Evolutionary conservation across 2,888 invertebrate genomes (phyloP).

Genomic region (Prosopocoilus inquinatus): DNA sequence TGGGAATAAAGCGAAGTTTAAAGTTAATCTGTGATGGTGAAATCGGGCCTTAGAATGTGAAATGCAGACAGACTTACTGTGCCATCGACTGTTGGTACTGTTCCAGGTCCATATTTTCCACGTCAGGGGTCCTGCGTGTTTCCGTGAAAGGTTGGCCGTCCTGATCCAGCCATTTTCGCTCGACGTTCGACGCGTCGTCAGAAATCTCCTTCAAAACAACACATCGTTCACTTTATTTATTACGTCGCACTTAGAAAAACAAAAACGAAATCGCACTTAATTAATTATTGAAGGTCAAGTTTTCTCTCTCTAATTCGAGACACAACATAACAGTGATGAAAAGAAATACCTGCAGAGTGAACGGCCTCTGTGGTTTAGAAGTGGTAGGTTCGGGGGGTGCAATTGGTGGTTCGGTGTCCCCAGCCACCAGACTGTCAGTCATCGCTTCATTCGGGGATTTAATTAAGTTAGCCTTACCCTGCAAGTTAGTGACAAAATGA

Average conservation of each 20-base stretch:
- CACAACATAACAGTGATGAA: neutral
- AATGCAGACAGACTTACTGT: constrained; percentile 65
- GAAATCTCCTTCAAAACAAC: constrained; percentile 55
- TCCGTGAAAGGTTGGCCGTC: constrained; percentile 59
- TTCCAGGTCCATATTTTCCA: constrained; percentile 77
- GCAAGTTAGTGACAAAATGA: constrained; percentile 44
- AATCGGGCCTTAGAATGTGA: too few relatives aligned
- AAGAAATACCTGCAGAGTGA: constrained; percentile 58
- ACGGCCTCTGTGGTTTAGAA: constrained; percentile 59
- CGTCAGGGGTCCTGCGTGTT: constrained; percentile 69
- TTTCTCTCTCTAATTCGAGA: neutral
- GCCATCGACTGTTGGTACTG: constrained; percentile 65
- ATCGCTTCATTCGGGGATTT: constrained; percentile 44
- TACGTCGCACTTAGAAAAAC: too few relatives aligned
- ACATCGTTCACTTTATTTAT: too few relatives aligned
- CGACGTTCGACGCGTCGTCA: constrained; percentile 57
- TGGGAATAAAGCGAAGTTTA: too few relatives aligned
- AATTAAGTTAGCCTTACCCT: constrained; percentile 52
- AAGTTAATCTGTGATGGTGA: too few relatives aligned
- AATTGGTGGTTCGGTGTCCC: constrained; percentile 44
- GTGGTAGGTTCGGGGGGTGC: constrained; percentile 32
- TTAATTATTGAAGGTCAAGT: neutral
- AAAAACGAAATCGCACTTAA: neutral
- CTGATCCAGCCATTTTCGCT: constrained; percentile 66
- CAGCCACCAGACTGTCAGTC: constrained; percentile 42